These are phyloP conservation scores for Colletes gigas DNA, from an alignment of 1,140 invertebrate genomes.

Conservation along the genomic window DNA sequence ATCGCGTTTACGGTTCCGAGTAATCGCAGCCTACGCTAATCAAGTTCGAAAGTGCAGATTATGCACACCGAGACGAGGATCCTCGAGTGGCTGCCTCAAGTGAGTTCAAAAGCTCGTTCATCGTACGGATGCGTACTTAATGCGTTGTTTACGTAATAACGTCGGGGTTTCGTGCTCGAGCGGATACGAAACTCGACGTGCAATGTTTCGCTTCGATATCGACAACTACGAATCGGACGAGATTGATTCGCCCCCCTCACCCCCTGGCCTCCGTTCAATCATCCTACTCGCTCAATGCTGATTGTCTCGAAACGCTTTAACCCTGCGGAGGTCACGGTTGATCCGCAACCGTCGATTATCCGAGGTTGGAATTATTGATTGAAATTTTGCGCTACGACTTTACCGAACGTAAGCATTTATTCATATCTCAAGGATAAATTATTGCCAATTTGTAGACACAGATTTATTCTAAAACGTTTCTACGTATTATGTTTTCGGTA, in stretches of 20 bases:
- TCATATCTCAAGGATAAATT: too few relatives aligned
- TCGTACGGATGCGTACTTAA: neutral
- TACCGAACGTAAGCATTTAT: too few relatives aligned
- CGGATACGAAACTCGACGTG: neutral
- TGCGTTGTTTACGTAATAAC: slow-evolving; percentile 5
- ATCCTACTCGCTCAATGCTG: neutral
- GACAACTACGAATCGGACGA: too few relatives aligned
- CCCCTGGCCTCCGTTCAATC: neutral
- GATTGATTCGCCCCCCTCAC: too few relatives aligned
- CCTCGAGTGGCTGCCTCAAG: neutral
- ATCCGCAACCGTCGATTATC: too few relatives aligned
- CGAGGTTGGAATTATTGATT: too few relatives aligned
- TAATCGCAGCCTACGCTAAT: neutral
- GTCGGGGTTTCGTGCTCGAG: neutral
- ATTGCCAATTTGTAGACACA: too few relatives aligned
- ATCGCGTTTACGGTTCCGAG: too few relatives aligned
- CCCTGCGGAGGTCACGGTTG: too few relatives aligned
- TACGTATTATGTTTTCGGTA: too few relatives aligned
- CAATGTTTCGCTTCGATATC: neutral
- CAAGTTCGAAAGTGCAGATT: slow-evolving; percentile 13
- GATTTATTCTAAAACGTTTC: too few relatives aligned
- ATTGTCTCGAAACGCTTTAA: neutral
- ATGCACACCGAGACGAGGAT: neutral
- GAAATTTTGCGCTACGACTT: too few relatives aligned
- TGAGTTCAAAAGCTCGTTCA: neutral